Evolutionary conservation across 1,140 invertebrate genomes (phyloP), one percentile per base, ranked within the genome.

Genomic region (Macrosteles quadrilineatus): DNA sequence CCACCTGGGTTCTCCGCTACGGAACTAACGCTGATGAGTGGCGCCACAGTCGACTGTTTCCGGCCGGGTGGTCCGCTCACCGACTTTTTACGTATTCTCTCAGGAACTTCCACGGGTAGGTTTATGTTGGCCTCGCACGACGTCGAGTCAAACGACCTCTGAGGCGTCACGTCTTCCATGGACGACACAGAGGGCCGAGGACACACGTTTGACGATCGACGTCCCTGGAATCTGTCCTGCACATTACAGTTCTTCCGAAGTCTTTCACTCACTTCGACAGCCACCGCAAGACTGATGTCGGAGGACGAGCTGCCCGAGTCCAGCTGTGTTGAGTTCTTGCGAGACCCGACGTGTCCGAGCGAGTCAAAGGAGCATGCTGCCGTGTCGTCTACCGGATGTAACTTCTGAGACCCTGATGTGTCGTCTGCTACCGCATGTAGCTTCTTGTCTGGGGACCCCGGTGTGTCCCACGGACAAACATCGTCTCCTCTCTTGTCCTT

Each of bases 1-100:
- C 19, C 59, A 21, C 81, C 82, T 6, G 78, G 80, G 55, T 89
- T 87, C 66, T 88, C 88, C 12, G 85, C 84, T 32, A 87, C 88
- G 1, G 88, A 87, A 79, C 87, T 90, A 30, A 90, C 88, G 79
- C 88, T 90, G 73, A 90, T 90, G 32, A 88, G 82, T n/a, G 88
- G 88, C 4, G 88, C 83, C 9, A 80, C 74, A 23, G 76, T 76
- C 29, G 73, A 77, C 32, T 69, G 63, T 27, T 73, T 70, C 11
- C 65, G 25, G 36, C 63, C 64, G 1, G 73, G 59, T 19, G 45
- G 55, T 12, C 68, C 68, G 31, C 67, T 71, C 19, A 71, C 62
- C 6, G 66, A 69, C 30, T 69, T 65, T 55, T 65, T 65, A 2
- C 72, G 72, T 9, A 67, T 17, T 62, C 40, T 68, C 75, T 74